Evolutionary conservation across 2,113 vertebrate genomes (phyloP), one percentile per base, ranked within the genome.

Genomic region (Corynorhinus townsendii): DNA sequence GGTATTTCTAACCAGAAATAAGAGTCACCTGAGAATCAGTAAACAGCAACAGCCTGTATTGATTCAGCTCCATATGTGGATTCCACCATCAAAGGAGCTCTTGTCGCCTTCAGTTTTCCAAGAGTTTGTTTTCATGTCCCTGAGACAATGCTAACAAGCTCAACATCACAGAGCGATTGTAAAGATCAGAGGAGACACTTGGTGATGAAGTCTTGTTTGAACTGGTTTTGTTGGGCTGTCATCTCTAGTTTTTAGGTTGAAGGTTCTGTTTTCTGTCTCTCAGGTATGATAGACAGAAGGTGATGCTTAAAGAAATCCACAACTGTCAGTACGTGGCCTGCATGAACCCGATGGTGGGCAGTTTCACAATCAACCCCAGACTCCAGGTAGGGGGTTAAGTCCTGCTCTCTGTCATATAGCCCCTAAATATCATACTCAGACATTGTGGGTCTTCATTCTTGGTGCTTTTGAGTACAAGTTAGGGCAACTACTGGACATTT

Each of bases 261-360:
- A 93, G n/a, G 11, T 73, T 79, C 71, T 28, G 0, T 76, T 94
- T 97, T 95, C 79, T 94, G 0, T 86, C 40, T 79, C 76, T 56
- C 47, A 98, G 98, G 98, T 99, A 99, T 84, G 98, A 99, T 92
- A 98, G 98, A 79, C 98, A 99, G 89, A 99, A 99, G 82, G 89
- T 98, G 97, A 97, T 91, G 88, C 95, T 99, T 71, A 99, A 99
- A 97, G 98, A 99, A 98, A 97, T 99, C 91, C 94, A 98, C 93
- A 98, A 97, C 75, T 99, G 98, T 52, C 99, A 99, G 82, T 99
- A 98, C 89, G 94, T 99, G 66, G 97, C 98, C 80, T 99, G 98
- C 95, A 98, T 99, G 98, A 99, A 99, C 95, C 98, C 98, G 87
- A 97, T 96, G 38, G 97, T 98, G 96, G 99, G 99, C 68, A 99